Evolutionary conservation across 2,797 vertebrate genomes (phyloP).

Genomic region (Strix occidentalis): DNA sequence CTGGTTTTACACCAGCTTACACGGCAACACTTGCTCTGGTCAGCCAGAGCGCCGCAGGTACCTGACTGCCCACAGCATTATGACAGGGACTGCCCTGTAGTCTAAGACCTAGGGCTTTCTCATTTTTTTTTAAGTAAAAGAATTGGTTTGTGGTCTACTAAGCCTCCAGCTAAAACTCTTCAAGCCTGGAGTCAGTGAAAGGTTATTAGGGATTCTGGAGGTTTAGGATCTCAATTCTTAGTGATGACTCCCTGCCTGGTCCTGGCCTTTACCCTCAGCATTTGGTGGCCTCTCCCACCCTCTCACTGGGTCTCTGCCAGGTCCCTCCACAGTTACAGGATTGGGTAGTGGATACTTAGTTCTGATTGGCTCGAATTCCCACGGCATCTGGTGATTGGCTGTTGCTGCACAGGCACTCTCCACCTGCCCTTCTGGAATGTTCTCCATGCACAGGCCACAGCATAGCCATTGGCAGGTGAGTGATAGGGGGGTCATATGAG

Average conservation of each 20-base stretch:
- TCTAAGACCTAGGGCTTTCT: neutral
- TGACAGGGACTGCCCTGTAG: neutral
- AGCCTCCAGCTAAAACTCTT: neutral
- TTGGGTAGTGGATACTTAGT: rapidly evolving
- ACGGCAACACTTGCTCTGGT: rapidly evolving
- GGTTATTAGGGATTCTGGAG: neutral
- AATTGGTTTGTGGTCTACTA: neutral
- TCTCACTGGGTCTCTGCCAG: rapidly evolving
- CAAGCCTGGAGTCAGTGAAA: neutral
- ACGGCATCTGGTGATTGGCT: rapidly evolving
- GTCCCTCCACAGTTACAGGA: rapidly evolving
- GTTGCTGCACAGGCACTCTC: rapidly evolving
- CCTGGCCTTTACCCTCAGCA: rapidly evolving
- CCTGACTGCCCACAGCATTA: neutral
- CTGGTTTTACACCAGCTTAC: neutral
- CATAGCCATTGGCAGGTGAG: rapidly evolving
- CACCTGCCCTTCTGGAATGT: neutral
- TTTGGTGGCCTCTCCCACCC: rapidly evolving
- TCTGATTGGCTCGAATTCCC: neutral
- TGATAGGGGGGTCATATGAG: rapidly evolving
- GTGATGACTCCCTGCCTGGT: rapidly evolving
- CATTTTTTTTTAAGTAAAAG: neutral
- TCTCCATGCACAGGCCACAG: rapidly evolving
- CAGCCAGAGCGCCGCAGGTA: neutral
- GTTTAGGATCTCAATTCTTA: neutral